These are phyloP conservation scores for Zeuzera pyrina DNA, from an alignment of 2,888 invertebrate genomes.

Conservation along the genomic window DNA sequence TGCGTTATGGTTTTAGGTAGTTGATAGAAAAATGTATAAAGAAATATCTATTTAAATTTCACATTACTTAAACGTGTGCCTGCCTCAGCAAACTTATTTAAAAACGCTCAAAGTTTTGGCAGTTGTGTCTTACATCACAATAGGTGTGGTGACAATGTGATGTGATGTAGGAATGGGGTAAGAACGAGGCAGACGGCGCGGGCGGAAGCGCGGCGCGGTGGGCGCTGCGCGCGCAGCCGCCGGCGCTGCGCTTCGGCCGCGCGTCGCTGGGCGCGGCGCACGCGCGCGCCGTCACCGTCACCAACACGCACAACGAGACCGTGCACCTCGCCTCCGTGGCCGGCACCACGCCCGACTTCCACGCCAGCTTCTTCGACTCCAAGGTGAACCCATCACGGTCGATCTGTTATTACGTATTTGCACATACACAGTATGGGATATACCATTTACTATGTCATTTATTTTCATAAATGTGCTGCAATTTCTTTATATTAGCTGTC, in stretches of 20 bases:
- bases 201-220: slow-evolving; percentile 23
- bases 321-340: slow-evolving; percentile 95
- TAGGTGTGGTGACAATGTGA: too few species aligned
- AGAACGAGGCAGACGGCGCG: slow-evolving; percentile 18
- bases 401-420: not conserved
- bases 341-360: slow-evolving; percentile 95
- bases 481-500: too few species aligned
- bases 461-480: too few species aligned
- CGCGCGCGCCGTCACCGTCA: slow-evolving; percentile 87
- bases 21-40: too few species aligned
- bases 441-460: too few species aligned
- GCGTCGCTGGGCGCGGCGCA: slow-evolving; percentile 90
- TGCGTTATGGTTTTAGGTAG: too few species aligned
- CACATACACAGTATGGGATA: not conserved
- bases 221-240: slow-evolving; percentile 56
- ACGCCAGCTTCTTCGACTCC: slow-evolving; percentile 96
- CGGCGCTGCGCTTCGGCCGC: slow-evolving; percentile 66
- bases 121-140: too few species aligned
- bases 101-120: too few species aligned
- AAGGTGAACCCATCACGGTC: slow-evolving; percentile 69
- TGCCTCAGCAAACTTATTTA: too few species aligned
- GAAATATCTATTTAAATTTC: too few species aligned
- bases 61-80: too few species aligned
- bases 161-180: slow-evolving; percentile 43
- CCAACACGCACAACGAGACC: slow-evolving; percentile 91